Evolutionary conservation across 2,888 invertebrate genomes (phyloP), one percentile per base, ranked within the genome.

Genomic region (Mantis religiosa): DNA sequence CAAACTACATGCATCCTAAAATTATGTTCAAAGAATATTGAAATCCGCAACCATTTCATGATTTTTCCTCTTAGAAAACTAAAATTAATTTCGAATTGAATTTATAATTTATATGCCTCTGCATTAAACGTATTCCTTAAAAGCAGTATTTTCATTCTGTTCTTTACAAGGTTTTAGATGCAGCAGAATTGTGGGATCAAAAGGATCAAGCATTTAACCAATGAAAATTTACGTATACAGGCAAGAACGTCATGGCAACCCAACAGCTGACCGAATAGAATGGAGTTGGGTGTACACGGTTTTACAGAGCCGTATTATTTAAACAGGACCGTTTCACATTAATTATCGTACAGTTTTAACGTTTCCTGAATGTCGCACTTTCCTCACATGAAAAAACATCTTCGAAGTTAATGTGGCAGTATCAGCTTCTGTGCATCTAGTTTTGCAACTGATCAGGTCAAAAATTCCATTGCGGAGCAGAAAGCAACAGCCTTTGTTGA

Each of bases 401-500:
- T 71, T 6, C 54, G 14, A 71, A 4, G 54, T 20, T 71, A 3
- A 71, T 6, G 25, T 4, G 14, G 54, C 20, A 20, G 3, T 25
- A 54, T 54, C n/a, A n/a, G 20, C 54, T 2, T 20, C 54, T 71
- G 0, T 41, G 41, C 41, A 12, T 41, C 4, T 71, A 71, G 20
- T 71, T 71, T 71, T 15, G 54, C 54, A 3, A 71, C 20, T 71
- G 25, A 71, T 71, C 54, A 71, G 20, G 25, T 71, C 1, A 15
- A 87, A 28, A 27, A 20, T 27, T 28, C 14, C 20, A 86, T 14
- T 25, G 71, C 81, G 15, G 71, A 54, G 28, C 28, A 87, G 82
- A 82, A 82, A 87, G 87, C 82, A 87, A 87, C 87, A 87, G 87
- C 88, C 88, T 88, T 88, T 88, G 88, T 88, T 88, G 88, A 88